Percentiles rank a stretch among this genome's conserved stretches.
These are phyloP conservation scores for Heliangelus exortis DNA, from an alignment of 2,797 vertebrate genomes.

Conservation along the genomic window DNA sequence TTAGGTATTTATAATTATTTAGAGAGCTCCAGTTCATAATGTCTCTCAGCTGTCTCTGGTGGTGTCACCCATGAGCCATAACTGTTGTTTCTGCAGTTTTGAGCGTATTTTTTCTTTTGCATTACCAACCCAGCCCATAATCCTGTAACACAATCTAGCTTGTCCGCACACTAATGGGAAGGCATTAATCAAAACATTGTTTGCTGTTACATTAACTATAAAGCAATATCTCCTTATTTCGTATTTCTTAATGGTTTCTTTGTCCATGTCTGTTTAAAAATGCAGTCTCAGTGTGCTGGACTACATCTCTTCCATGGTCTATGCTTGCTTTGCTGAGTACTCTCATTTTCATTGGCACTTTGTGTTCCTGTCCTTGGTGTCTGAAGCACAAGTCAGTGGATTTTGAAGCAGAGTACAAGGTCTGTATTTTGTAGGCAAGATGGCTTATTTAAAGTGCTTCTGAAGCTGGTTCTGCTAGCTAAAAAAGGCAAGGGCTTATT, in stretches of 20 bases:
- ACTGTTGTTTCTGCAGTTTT: background rate
- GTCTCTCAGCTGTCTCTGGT: background rate
- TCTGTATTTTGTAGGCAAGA: background rate
- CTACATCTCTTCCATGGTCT: background rate
- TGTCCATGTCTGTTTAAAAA: slow-evolving; percentile 24
- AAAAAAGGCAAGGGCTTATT: background rate
- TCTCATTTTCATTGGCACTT: slow-evolving; percentile 24
- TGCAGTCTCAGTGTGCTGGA: background rate
- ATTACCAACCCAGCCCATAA: background rate
- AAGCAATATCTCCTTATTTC: slow-evolving; percentile 36
- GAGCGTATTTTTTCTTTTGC: background rate
- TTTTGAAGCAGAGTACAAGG: background rate
- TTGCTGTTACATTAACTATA: slow-evolving; percentile 9
- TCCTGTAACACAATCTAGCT: slow-evolving; percentile 21
- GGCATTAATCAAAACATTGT: slow-evolving; percentile 49
- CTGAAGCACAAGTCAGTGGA: background rate
- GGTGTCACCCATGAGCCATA: background rate
- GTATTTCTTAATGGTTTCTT: slow-evolving; percentile 30
- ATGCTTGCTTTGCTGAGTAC: slow-evolving; percentile 23
- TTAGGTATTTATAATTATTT: background rate
- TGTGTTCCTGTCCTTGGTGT: background rate
- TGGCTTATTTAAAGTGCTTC: background rate
- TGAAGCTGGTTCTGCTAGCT: background rate
- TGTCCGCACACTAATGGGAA: slow-evolving; percentile 27
- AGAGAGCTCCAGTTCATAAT: background rate